Evolutionary conservation across 2,113 vertebrate genomes (phyloP).

Genomic region (Odontophorus gujanensis): DNA sequence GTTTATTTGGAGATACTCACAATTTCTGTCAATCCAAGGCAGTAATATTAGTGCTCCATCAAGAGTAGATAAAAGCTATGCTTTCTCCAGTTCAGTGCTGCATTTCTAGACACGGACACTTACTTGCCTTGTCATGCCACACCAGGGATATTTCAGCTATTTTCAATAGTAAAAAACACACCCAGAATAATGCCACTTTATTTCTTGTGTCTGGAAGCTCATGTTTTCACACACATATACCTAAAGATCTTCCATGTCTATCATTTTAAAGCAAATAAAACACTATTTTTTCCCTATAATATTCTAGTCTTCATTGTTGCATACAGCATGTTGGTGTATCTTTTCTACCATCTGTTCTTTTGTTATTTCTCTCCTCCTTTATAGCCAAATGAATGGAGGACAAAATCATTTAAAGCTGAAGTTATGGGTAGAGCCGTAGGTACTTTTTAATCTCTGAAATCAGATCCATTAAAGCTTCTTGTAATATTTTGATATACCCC

Average conservation of each 20-base stretch:
- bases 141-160: neutral
- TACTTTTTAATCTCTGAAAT: neutral
- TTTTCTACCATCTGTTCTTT: slow-evolving; percentile 38
- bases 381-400: neutral
- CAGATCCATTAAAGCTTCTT: neutral
- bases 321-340: neutral
- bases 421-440: neutral
- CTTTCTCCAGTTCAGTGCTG: neutral
- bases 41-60: neutral
- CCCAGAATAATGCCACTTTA: neutral
- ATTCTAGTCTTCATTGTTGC: neutral
- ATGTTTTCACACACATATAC: neutral
- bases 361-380: neutral
- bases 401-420: neutral
- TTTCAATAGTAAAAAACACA: neutral
- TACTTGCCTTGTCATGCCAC: neutral
- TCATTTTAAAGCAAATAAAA: neutral
- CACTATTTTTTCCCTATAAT: neutral
- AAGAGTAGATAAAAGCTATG: neutral
- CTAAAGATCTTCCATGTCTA: neutral
- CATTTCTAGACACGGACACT: neutral
- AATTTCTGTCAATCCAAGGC: neutral
- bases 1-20: neutral
- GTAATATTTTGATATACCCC: neutral
- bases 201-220: neutral